Base-by-base conservation (phyloP, 1,140 invertebrate genomes). In the Drosophila chauvacae region DNA sequence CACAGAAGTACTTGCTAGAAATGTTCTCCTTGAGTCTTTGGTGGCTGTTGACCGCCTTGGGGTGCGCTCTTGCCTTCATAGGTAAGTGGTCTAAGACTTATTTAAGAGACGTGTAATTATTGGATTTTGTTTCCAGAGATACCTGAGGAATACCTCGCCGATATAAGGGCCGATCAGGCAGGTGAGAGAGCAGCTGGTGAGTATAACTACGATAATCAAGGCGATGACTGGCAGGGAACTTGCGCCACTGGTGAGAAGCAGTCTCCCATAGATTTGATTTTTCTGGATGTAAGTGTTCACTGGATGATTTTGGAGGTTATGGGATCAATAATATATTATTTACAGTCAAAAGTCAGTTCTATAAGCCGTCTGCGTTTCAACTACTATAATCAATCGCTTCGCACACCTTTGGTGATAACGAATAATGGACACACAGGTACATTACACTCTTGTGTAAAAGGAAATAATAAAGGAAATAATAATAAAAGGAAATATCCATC, bases 191-290 rank as follows among this genome's bases (percentile, higher is more conserved):
- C 73, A 14, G 77, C 62, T 28, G 84, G 77, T 6, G 60, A 72
- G 11, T 90, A 80, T 14, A 85, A 90, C 75, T 90, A 90, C 41
- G 85, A 90, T 53, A 14, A 85, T 1, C 86, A 90, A 45, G 85
- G 85, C n/a, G 57, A 56, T 39, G 85, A 90, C 57, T 90, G 85
- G 85, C 28, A 41, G 7, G 85, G 86, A n/a, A 62, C 45, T 4
- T 90, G 85, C 33, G 30, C 41, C 20, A 55, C 14, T 28, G 85
- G 85, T 1, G 2, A 14, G 0, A 30, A 9, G 1, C 85, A 90
- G 55, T 85, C 85, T 0, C 85, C 85, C 18, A 81, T 90, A 30
- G 56, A 71, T 20, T 41, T 85, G 3, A 39, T 63, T 7, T 28
- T 37, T 1, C 16, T 7, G 6, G 39, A 65, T 35, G 80, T 78